A percentile compares a stretch with the other conserved stretches of the same genome.
Evolutionary conservation across 2,797 vertebrate species (phyloP).

Genomic region (Labroides dimidiatus): DNA sequence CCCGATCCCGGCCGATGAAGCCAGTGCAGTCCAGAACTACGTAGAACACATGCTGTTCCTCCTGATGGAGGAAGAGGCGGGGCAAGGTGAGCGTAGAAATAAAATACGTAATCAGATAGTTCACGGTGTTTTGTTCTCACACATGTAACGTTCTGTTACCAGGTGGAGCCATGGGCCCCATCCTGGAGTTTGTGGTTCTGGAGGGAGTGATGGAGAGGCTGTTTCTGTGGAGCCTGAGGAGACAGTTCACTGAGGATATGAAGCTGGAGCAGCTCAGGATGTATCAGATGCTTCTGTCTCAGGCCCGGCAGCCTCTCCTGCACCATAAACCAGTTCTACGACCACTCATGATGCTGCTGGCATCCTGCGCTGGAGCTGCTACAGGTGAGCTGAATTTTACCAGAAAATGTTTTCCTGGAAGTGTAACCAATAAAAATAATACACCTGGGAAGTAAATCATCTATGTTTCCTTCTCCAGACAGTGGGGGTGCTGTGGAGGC

Average conservation of each 20-base stretch:
- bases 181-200: conserved; percentile 95
- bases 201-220: conserved; percentile 98
- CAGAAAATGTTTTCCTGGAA: too few species aligned
- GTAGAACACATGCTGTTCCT: conserved; percentile 97
- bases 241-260: conserved; percentile 94
- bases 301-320: conserved; percentile 92
- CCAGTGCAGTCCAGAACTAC: conserved; percentile 97
- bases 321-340: conserved; percentile 95
- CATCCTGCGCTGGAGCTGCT: conserved; percentile 86
- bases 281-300: conserved; percentile 93
- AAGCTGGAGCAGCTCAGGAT: conserved; percentile 95
- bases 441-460: conserved; percentile 6
- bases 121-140: neutral
- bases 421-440: neutral
- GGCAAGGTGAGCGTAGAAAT: conserved; percentile 61
- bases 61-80: conserved; percentile 91
- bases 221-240: conserved; percentile 95
- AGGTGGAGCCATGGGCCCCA: conserved; percentile 93
- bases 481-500: conserved; percentile 87
- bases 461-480: conserved; percentile 47
- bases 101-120: too few species aligned
- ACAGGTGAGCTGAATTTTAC: conserved; percentile 38
- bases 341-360: conserved; percentile 95
- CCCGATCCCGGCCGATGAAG: conserved; percentile 89
- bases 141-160: neutral